Conservation (phyloP, 1,140 invertebrate species). For the Liolophura sinensis region DNA sequence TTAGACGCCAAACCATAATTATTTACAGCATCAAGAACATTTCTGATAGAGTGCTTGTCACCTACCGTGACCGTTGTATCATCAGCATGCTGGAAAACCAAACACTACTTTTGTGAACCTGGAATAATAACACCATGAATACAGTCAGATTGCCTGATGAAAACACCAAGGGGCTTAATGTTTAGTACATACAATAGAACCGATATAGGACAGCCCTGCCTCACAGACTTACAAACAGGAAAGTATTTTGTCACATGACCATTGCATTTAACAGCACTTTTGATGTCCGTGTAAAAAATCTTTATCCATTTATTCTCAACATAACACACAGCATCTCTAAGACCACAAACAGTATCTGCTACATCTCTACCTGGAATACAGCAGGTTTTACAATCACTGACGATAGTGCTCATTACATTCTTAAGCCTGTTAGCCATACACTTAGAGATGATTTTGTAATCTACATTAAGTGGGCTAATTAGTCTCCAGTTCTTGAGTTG, state of each 20-base stretch:
- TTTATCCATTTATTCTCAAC: conserved; percentile 4
- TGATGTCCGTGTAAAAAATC: background rate
- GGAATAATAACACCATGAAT: too few relatives aligned
- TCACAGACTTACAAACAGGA: conserved; percentile 14
- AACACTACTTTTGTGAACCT: too few relatives aligned
- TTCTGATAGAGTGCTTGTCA: conserved; percentile 3
- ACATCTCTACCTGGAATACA: conserved; percentile 15
- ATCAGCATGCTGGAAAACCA: too few relatives aligned
- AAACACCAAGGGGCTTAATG: too few relatives aligned
- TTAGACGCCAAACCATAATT: conserved; percentile 5
- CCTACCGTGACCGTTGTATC: background rate
- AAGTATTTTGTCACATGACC: conserved; percentile 15
- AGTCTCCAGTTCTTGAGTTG: conserved; percentile 14
- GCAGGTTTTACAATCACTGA: conserved; percentile 11
- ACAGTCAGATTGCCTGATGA: too few relatives aligned
- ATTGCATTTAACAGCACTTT: conserved; percentile 15
- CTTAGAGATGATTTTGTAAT: conserved; percentile 15
- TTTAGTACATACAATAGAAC: conserved; percentile 15
- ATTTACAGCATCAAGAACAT: conserved; percentile 4
- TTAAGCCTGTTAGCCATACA: conserved; percentile 15
- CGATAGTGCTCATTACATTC: conserved; percentile 11
- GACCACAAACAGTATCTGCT: conserved; percentile 8
- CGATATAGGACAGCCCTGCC: conserved; percentile 19
- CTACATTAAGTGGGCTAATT: conserved; percentile 12
- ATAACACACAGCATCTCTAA: conserved; percentile 12